Evolutionary conservation across 2,888 invertebrate genomes (phyloP).

Genomic region (Cerceris rybyensis): DNA sequence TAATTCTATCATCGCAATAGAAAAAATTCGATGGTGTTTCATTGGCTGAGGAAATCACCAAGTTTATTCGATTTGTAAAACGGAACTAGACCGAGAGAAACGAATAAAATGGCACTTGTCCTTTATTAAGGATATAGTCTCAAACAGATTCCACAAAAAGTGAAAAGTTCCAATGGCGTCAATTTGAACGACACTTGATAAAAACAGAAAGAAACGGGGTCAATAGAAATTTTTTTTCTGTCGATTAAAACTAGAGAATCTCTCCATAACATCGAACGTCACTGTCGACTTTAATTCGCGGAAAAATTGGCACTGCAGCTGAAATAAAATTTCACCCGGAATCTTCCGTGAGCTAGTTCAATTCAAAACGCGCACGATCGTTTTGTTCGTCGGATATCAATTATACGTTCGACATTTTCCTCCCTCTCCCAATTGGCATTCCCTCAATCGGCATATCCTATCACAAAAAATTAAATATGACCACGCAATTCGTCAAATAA

Average conservation of each 20-base stretch:
- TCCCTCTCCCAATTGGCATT: too few relatives aligned
- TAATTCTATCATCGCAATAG: background rate
- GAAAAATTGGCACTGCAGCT: background rate
- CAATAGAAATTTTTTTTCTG: background rate
- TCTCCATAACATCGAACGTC: background rate
- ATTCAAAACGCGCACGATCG: background rate
- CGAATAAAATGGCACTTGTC: background rate
- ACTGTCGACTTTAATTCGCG: background rate
- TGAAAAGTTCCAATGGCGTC: background rate
- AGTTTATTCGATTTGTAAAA: background rate
- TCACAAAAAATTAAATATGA: too few relatives aligned
- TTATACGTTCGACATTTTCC: too few relatives aligned
- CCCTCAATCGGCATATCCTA: too few relatives aligned
- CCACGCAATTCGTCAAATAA: too few relatives aligned
- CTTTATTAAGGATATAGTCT: conserved; percentile 19
- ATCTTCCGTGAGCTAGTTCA: background rate
- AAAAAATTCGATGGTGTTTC: conserved; percentile 9
- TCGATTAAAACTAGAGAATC: background rate
- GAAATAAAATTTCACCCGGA: background rate
- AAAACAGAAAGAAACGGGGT: background rate
- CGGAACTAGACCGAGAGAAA: background rate
- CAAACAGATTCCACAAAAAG: background rate
- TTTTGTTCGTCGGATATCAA: too few relatives aligned
- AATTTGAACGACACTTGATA: background rate
- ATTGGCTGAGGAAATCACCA: too few relatives aligned